These are phyloP conservation scores for Platycnemis pennipes DNA, from an alignment of 2,888 invertebrate species.

Conservation along the genomic window DNA sequence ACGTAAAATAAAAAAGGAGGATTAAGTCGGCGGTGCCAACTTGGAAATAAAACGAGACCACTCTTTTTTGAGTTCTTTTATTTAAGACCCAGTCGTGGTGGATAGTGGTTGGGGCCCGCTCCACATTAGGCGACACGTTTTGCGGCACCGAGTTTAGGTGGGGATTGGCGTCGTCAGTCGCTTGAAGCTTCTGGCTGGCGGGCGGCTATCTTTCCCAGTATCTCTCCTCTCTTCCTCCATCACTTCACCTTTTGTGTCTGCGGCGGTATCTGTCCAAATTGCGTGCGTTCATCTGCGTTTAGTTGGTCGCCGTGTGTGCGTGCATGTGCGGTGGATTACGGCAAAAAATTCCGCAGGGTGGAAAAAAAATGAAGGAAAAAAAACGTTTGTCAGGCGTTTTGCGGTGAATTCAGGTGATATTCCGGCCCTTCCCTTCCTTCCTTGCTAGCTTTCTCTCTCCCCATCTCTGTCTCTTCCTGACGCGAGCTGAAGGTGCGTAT, in stretches of 20 bases:
- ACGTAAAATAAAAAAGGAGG: constrained; percentile 19
- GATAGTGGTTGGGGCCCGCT: not conserved
- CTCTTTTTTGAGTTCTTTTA: not conserved
- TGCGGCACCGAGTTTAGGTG: not conserved
- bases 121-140: not conserved
- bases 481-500: not conserved
- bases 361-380: not conserved
- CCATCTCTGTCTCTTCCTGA: no score
- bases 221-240: not conserved
- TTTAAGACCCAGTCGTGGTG: not conserved
- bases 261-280: not conserved
- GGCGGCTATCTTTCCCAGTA: not conserved
- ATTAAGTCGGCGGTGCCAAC: constrained; percentile 32
- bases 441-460: not conserved
- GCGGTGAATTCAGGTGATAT: not conserved
- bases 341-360: not conserved
- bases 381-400: not conserved
- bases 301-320: not conserved
- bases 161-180: not conserved
- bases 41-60: not conserved
- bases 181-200: not conserved
- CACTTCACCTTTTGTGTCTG: constrained; percentile 3
- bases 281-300: not conserved
- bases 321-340: not conserved
- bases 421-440: not conserved